Evolutionary conservation across 2,113 vertebrate species (phyloP).

Genomic region (Eretmochelys imbricata): DNA sequence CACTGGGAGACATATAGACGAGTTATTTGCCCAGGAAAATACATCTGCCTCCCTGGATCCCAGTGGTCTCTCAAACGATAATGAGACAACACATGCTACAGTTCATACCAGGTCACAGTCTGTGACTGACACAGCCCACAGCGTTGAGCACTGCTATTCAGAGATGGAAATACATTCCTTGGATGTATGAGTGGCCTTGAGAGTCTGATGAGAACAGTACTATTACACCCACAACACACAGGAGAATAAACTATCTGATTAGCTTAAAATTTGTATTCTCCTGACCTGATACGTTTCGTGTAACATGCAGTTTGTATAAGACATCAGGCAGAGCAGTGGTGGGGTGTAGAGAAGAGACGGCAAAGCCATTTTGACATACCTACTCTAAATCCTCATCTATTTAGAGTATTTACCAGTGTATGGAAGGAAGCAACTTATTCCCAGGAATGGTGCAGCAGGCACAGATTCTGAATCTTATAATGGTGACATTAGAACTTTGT

Average conservation of each 20-base stretch:
- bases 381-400: conserved; percentile 57
- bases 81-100: background rate
- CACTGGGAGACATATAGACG: background rate
- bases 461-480: background rate
- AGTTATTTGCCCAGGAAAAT: background rate
- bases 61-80: background rate
- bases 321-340: background rate
- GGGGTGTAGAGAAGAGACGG: conserved; percentile 15
- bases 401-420: conserved; percentile 51
- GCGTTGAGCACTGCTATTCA: background rate
- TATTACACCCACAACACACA: background rate
- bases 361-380: conserved; percentile 7
- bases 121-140: background rate
- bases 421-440: conserved; percentile 49
- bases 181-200: background rate
- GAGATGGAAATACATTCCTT: background rate
- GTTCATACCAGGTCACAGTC: background rate
- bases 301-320: background rate
- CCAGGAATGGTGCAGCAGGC: conserved; percentile 1
- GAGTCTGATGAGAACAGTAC: background rate
- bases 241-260: background rate
- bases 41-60: background rate
- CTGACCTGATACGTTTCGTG: conserved; percentile 14
- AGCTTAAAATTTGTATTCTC: background rate
- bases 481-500: background rate